A percentile compares a stretch with the other conserved stretches of the same genome.
Evolutionary conservation across 2,797 vertebrate genomes (phyloP).

Genomic region (Gallinago stenura): DNA sequence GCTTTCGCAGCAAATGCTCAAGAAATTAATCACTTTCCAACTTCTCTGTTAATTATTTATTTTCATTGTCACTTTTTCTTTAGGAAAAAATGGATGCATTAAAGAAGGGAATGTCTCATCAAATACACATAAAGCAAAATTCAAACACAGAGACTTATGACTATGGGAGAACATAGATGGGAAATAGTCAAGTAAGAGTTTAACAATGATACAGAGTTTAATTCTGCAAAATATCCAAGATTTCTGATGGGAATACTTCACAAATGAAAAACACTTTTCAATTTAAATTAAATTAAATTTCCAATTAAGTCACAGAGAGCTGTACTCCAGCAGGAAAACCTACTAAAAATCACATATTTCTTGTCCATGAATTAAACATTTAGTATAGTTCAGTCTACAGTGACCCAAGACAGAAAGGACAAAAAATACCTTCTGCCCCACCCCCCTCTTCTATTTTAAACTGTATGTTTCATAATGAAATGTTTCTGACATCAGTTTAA

Average conservation of each 20-base stretch:
- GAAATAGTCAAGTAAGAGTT: slow-evolving; percentile 38
- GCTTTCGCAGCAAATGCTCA: background rate
- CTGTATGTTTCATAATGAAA: background rate
- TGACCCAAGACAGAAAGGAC: slow-evolving; percentile 23
- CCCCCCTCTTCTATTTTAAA: background rate
- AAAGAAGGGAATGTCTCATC: background rate
- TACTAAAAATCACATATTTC: slow-evolving; percentile 57
- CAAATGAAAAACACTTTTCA: slow-evolving; percentile 76
- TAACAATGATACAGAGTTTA: slow-evolving; percentile 57
- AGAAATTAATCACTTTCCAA: background rate
- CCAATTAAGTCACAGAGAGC: slow-evolving; percentile 75
- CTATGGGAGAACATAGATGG: background rate
- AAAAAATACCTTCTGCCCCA: background rate
- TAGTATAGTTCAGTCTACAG: background rate
- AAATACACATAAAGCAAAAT: slow-evolving; percentile 1
- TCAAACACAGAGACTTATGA: background rate
- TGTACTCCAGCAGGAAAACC: slow-evolving; percentile 65
- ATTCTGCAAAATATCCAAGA: slow-evolving; percentile 52
- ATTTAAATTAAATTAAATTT: slow-evolving; percentile 80
- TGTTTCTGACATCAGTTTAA: background rate
- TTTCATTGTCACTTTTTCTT: background rate
- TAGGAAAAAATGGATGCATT: background rate
- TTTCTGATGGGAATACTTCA: slow-evolving; percentile 75
- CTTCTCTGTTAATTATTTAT: slow-evolving; percentile 15
- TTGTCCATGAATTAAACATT: slow-evolving; percentile 57